phyloP scores from a whole-genome alignment of 2,797 vertebrate genomes.

The Tamandua tetradactyla region DNA sequence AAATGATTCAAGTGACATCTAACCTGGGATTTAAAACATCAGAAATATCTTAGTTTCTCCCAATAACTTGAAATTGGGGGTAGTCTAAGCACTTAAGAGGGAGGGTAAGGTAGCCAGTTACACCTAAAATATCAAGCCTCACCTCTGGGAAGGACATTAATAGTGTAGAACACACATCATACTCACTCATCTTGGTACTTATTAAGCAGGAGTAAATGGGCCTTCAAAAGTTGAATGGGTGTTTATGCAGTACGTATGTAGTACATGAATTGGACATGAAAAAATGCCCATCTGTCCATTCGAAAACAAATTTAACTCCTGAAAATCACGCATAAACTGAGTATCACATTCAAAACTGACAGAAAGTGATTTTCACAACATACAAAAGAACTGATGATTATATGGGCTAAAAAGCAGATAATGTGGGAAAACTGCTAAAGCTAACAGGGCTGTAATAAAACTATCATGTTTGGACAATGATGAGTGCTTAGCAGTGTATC shows the following conservation, averaged over 20 bases:
- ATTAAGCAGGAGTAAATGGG: not conserved
- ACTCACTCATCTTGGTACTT: conserved; percentile 25
- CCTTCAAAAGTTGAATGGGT: not conserved
- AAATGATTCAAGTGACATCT: not conserved
- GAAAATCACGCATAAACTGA: not conserved
- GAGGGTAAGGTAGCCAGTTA: too few relatives aligned
- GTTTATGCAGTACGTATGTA: not conserved
- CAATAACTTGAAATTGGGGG: not conserved
- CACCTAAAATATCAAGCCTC: not conserved
- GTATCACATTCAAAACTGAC: not conserved
- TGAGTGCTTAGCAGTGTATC: not conserved
- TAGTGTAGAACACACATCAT: not conserved
- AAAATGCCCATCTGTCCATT: not conserved
- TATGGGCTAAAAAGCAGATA: not conserved
- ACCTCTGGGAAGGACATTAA: not conserved
- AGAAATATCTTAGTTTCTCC: not conserved
- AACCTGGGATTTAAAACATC: not conserved
- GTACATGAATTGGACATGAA: not conserved
- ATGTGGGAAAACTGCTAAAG: not conserved
- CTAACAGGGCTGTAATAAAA: not conserved
- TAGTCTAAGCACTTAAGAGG: not conserved
- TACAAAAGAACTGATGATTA: not conserved
- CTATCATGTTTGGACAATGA: not conserved
- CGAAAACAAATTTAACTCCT: not conserved
- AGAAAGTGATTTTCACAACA: not conserved